Percentiles rank a stretch among this genome's conserved stretches.
These are phyloP conservation scores for Platycheirus rosarum DNA, from an alignment of 2,888 invertebrate species.

Conservation along the genomic window DNA sequence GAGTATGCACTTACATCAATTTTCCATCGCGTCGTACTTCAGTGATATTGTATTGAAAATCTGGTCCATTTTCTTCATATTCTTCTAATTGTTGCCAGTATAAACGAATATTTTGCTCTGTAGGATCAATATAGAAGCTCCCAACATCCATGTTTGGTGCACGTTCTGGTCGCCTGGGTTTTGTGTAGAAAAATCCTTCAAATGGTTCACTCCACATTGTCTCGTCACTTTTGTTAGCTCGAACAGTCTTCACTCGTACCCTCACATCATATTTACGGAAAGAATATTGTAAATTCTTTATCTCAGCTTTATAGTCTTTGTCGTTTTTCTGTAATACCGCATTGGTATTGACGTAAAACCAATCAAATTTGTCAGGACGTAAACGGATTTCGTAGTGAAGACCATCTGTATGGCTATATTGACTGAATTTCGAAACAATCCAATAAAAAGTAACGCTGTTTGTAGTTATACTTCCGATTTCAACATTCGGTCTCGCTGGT, in stretches of 20 bases:
- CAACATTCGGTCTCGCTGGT: constrained; percentile 77
- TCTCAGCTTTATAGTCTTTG: constrained; percentile 76
- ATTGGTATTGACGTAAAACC: constrained; percentile 54
- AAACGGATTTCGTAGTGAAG: constrained; percentile 78
- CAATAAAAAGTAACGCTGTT: constrained; percentile 78
- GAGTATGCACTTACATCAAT: constrained; percentile 77
- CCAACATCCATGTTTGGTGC: constrained; percentile 89
- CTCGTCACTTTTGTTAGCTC: constrained; percentile 83
- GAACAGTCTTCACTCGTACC: constrained; percentile 86
- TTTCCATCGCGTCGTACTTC: constrained; percentile 77
- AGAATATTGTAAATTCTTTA: constrained; percentile 77
- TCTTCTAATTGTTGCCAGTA: constrained; percentile 91
- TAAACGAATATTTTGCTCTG: constrained; percentile 86
- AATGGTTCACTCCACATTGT: constrained; percentile 89
- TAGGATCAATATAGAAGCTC: constrained; percentile 87
- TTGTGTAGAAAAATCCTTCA: constrained; percentile 85
- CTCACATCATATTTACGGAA: constrained; percentile 86
- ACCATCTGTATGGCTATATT: constrained; percentile 75
- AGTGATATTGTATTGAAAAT: constrained; percentile 88
- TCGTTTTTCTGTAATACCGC: constrained; percentile 69
- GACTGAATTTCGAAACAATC: constrained; percentile 78
- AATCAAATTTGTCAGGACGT: constrained; percentile 75
- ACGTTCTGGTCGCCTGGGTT: constrained; percentile 83
- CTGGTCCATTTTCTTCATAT: constrained; percentile 88
- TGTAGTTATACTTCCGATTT: constrained; percentile 76